phyloP scores from a whole-genome alignment of 2,888 invertebrate genomes.

The Drosophila diplacantha region DNA sequence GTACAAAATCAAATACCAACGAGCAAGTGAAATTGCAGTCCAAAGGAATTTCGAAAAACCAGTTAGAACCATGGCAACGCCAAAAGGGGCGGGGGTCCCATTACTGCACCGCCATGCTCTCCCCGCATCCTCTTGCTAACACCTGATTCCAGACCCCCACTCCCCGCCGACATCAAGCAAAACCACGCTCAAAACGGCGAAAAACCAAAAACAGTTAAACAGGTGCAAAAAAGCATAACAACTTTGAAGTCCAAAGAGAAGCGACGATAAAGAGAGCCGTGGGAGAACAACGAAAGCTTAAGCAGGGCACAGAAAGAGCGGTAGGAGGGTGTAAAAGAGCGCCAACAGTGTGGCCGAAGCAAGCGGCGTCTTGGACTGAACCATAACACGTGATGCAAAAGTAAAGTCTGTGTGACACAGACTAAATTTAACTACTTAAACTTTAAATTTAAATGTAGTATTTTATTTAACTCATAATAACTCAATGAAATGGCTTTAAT shows the following conservation, averaged over 20 bases:
- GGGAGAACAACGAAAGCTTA: constrained; percentile 10
- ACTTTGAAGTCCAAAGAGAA: constrained; percentile 27
- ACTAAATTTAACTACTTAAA: neutral
- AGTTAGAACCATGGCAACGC: constrained; percentile 54
- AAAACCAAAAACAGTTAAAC: constrained; percentile 65
- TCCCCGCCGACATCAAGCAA: neutral
- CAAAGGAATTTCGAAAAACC: constrained; percentile 55
- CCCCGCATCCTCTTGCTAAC: neutral
- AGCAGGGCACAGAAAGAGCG: constrained; percentile 1
- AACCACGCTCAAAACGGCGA: constrained; percentile 20
- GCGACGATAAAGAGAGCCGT: constrained; percentile 8
- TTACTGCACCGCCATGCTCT: neutral
- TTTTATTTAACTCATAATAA: neutral
- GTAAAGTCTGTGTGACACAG: constrained; percentile 2
- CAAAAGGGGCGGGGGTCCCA: constrained; percentile 1
- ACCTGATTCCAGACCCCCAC: constrained; percentile 1
- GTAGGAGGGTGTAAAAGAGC: neutral
- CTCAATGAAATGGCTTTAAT: neutral
- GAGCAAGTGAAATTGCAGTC: constrained; percentile 62
- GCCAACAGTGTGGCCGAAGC: constrained; percentile 49
- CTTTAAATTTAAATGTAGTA: neutral
- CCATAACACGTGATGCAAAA: constrained; percentile 53
- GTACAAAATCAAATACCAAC: constrained; percentile 27
- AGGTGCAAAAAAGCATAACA: constrained; percentile 65
- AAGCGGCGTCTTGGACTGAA: neutral